A percentile compares a stretch with the other conserved stretches of the same genome.
These are phyloP conservation scores for Heliconius himera DNA, from an alignment of 1,140 invertebrate species.

Conservation along the genomic window DNA sequence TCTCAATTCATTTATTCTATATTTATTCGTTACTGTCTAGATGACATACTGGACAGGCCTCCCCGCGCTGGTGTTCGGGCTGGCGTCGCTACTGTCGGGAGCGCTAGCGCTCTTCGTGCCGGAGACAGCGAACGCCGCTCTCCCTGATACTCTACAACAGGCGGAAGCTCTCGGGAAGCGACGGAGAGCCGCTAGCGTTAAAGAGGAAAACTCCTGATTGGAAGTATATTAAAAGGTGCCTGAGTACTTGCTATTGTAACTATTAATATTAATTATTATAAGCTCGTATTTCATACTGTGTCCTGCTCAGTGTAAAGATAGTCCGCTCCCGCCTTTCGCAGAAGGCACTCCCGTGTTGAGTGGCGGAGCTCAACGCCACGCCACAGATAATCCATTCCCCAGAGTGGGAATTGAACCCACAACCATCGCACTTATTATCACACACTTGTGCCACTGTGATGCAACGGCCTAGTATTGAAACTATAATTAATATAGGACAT, in stretches of 20 bases:
- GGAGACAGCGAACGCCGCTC: slow-evolving; percentile 60
- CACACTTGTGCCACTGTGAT: no score
- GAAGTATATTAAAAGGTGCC: not conserved
- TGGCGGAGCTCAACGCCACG: no score
- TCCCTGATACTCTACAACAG: slow-evolving; percentile 66
- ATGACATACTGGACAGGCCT: slow-evolving; percentile 67
- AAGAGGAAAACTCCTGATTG: not conserved
- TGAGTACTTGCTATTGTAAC: not conserved
- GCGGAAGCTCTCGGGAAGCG: slow-evolving; percentile 62
- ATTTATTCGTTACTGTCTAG: slow-evolving; percentile 44
- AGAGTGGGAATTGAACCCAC: no score
- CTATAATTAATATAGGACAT: no score
- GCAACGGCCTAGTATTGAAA: no score
- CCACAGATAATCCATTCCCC: no score
- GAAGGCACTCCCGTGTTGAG: no score
- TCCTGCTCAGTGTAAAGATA: no score
- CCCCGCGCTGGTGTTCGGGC: slow-evolving; percentile 64
- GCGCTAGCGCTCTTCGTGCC: slow-evolving; percentile 63
- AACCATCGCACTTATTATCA: no score
- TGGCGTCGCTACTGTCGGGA: slow-evolving; percentile 61
- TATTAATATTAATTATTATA: not conserved
- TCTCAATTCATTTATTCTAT: no score
- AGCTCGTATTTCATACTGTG: no score
- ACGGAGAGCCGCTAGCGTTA: not conserved
- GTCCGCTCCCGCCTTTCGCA: no score